These are phyloP conservation scores for Oenanthe oenanthe DNA, from an alignment of 2,113 vertebrate genomes.

Conservation along the genomic window DNA sequence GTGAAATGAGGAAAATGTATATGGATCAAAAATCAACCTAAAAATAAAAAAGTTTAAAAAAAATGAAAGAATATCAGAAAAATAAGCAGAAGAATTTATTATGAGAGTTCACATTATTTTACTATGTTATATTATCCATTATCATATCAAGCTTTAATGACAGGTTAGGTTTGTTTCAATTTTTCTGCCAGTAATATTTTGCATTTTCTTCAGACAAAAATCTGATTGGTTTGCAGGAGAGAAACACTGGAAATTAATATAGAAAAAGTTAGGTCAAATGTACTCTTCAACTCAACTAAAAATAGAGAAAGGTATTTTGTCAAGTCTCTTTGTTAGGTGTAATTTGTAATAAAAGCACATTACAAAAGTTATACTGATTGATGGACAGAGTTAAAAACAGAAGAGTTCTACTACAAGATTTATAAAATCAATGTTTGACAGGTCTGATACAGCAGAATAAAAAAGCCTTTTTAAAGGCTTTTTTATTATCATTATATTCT, in stretches of 20 bases:
- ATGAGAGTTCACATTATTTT: neutral
- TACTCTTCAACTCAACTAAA: neutral
- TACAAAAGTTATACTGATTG: neutral
- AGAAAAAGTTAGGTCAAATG: neutral
- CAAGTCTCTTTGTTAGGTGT: neutral
- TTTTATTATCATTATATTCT: neutral
- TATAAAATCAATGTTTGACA: slow-evolving; percentile 4
- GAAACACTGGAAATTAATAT: neutral
- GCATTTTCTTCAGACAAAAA: neutral
- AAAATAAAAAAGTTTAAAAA: neutral
- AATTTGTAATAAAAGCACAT: neutral
- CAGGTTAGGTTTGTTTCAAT: neutral
- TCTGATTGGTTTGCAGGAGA: neutral
- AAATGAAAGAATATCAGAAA: neutral
- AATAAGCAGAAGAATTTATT: neutral
- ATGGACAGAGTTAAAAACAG: neutral
- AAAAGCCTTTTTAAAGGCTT: neutral
- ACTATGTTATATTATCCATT: neutral
- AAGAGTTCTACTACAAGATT: neutral
- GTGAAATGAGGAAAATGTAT: neutral
- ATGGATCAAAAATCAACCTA: neutral
- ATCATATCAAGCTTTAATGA: neutral
- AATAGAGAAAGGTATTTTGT: neutral
- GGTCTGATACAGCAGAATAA: neutral
- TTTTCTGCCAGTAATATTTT: neutral